Percentiles rank a stretch among this genome's conserved stretches.
Evolutionary conservation across 2,797 vertebrate genomes (phyloP).

Genomic region (Sebastes iracundus): DNA sequence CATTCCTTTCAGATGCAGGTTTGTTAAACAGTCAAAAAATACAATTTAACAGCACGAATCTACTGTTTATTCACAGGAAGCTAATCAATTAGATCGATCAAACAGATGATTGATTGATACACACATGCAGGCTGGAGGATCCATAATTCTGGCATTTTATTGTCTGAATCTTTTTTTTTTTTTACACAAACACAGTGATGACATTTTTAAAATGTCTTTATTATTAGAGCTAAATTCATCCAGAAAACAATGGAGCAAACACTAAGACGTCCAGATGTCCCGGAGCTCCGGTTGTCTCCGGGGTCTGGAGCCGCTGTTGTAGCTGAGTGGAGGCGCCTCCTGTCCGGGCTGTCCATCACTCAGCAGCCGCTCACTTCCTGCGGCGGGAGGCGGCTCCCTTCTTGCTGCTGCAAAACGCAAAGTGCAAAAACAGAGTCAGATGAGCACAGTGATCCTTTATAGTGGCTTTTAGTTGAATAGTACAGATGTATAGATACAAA

Average conservation of each 20-base stretch:
- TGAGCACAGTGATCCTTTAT: background rate
- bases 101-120: background rate
- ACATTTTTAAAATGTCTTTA: slow-evolving; percentile 32
- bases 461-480: background rate
- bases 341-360: background rate
- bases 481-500: background rate
- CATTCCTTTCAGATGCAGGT: background rate
- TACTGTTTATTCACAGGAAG: background rate
- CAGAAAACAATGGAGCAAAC: slow-evolving; percentile 50
- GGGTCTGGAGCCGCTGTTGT: slow-evolving; percentile 14
- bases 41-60: background rate
- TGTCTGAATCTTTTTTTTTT: slow-evolving; percentile 56
- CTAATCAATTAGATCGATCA: background rate
- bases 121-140: background rate
- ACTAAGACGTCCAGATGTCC: slow-evolving; percentile 35
- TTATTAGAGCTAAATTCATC: slow-evolving; percentile 43
- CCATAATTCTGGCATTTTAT: slow-evolving; percentile 37
- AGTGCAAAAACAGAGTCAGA: slow-evolving; percentile 46
- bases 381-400: slow-evolving; percentile 93
- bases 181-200: slow-evolving; percentile 79
- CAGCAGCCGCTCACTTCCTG: slow-evolving; percentile 88
- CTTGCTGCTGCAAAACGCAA: slow-evolving; percentile 91
- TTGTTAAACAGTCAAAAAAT: background rate
- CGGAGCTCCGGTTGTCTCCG: slow-evolving; percentile 27
- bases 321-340: slow-evolving; percentile 14